Conservation (phyloP, 1,140 invertebrate species). For the Drosophila biarmipes region DNA sequence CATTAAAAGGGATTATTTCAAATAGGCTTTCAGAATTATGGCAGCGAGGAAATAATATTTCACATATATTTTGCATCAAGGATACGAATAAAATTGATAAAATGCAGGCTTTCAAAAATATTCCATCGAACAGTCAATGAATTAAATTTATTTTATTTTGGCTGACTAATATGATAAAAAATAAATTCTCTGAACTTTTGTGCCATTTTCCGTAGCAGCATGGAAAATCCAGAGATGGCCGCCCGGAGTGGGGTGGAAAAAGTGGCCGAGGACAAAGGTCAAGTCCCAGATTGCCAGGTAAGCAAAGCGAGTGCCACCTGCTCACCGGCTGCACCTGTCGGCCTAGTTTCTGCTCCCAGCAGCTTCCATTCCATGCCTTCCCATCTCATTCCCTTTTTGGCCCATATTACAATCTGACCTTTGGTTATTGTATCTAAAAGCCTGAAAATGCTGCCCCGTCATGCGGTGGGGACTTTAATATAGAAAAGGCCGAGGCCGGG, state of each 20-base stretch:
- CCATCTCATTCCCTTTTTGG: conserved; percentile 8
- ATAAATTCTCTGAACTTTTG: conserved; percentile 17
- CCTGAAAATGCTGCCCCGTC: conserved; percentile 48
- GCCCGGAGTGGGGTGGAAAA: conserved; percentile 7
- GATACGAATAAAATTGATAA: not conserved
- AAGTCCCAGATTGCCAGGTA: conserved; percentile 53
- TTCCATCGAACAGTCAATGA: too few species aligned
- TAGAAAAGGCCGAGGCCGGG: conserved; percentile 47
- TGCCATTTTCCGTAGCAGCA: conserved; percentile 18
- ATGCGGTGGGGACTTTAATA: conserved; percentile 49
- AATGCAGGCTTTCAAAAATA: too few species aligned
- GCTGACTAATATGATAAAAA: too few species aligned
- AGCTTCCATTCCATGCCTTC: conserved; percentile 19
- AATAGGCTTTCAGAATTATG: not conserved
- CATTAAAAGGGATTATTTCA: not conserved
- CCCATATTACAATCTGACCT: conserved; percentile 52
- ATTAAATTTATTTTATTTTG: too few species aligned
- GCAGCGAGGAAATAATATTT: not conserved
- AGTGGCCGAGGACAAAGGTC: conserved; percentile 43
- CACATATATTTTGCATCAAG: not conserved
- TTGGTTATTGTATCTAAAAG: conserved; percentile 59
- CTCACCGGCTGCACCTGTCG: conserved; percentile 43
- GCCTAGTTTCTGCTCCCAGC: conserved; percentile 47
- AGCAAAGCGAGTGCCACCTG: conserved; percentile 29
- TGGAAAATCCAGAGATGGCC: conserved; percentile 18